Conservation (phyloP, 2,797 vertebrate species). For the Gymnoscopelus microlampas region DNA sequence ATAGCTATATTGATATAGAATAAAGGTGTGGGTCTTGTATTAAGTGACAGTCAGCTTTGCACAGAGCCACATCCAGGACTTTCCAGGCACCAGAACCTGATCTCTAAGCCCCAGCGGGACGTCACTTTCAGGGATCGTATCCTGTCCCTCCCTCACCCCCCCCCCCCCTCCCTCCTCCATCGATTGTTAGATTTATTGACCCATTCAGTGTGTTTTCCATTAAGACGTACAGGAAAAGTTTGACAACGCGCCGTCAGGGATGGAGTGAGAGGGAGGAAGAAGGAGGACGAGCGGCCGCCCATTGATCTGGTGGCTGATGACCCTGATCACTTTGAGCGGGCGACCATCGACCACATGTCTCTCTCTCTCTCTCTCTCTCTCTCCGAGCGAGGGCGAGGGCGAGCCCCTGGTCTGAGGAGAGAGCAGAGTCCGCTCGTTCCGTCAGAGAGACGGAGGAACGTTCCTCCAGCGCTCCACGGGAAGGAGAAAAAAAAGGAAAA, state of each 20-base stretch:
- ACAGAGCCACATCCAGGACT: slow-evolving; percentile 5
- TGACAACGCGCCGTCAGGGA: slow-evolving; percentile 41
- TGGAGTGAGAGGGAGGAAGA: slow-evolving; percentile 22
- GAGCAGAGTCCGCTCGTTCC: slow-evolving; percentile 31
- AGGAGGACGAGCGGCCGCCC: slow-evolving; percentile 23
- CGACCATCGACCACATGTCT: slow-evolving; percentile 66
- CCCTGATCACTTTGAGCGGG: slow-evolving; percentile 76
- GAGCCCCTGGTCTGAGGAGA: slow-evolving; percentile 44
- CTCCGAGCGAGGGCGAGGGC: slow-evolving; percentile 21
- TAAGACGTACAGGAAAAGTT: slow-evolving; percentile 63
- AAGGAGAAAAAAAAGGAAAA: slow-evolving; percentile 42
- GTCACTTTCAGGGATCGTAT: slow-evolving; percentile 45
- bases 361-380: background rate
- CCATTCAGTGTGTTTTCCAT: slow-evolving; percentile 48
- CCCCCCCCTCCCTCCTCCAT: slow-evolving; percentile 25
- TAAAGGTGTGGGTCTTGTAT: background rate
- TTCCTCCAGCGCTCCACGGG: slow-evolving; percentile 57
- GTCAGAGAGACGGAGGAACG: slow-evolving; percentile 55
- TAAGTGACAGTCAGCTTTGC: background rate
- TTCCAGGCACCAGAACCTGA: slow-evolving; percentile 40
- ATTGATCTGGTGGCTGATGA: slow-evolving; percentile 70
- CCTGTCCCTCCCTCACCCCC: slow-evolving; percentile 27
- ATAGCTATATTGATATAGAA: too few species aligned
- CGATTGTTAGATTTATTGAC: slow-evolving; percentile 73
- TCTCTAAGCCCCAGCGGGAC: background rate